Percentiles rank a stretch among this genome's conserved stretches.
These are phyloP conservation scores for Peromyscus aztecus DNA, from an alignment of 2,797 vertebrate species.

Conservation along the genomic window DNA sequence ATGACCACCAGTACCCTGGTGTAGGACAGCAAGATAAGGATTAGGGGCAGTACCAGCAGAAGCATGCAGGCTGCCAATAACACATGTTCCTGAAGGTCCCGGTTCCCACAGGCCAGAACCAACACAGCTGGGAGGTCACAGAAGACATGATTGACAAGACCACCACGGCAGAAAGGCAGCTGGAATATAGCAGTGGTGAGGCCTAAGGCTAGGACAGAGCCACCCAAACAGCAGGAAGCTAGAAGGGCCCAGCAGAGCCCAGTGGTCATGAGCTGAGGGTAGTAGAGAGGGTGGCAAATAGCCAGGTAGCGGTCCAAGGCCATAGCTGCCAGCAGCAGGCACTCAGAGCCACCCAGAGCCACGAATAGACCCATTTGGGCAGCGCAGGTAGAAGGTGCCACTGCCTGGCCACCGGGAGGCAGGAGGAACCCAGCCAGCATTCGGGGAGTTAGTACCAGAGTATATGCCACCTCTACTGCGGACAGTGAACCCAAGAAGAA, in stretches of 20 bases:
- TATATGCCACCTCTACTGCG: slow-evolving; percentile 73
- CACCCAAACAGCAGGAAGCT: slow-evolving; percentile 17
- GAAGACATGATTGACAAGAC: slow-evolving; percentile 69
- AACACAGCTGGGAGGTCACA: slow-evolving; percentile 59
- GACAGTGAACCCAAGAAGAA: slow-evolving; percentile 79
- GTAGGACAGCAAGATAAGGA: slow-evolving; percentile 73
- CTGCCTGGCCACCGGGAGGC: slow-evolving; percentile 20
- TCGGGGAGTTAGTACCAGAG: slow-evolving; percentile 33
- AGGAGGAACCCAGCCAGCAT: slow-evolving; percentile 78
- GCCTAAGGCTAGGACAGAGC: slow-evolving; percentile 42
- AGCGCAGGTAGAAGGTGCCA: slow-evolving; percentile 55
- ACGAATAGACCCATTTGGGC: slow-evolving; percentile 79
- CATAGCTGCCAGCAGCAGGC: slow-evolving; percentile 75
- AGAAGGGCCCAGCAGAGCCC: slow-evolving; percentile 70
- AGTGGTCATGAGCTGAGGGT: slow-evolving; percentile 68
- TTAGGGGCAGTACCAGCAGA: slow-evolving; percentile 74
- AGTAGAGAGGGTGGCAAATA: slow-evolving; percentile 77
- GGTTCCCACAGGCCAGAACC: slow-evolving; percentile 73
- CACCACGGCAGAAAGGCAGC: slow-evolving; percentile 71
- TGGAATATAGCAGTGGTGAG: slow-evolving; percentile 68
- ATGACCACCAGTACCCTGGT: slow-evolving; percentile 67
- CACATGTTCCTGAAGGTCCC: slow-evolving; percentile 32
- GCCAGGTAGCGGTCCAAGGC: slow-evolving; percentile 78
- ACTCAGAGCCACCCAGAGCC: slow-evolving; percentile 73
- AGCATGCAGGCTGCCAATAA: slow-evolving; percentile 75